A percentile compares a stretch with the other conserved stretches of the same genome.
Conservation (phyloP, 2,113 vertebrate genomes). For the Oncorhynchus gorbuscha region DNA sequence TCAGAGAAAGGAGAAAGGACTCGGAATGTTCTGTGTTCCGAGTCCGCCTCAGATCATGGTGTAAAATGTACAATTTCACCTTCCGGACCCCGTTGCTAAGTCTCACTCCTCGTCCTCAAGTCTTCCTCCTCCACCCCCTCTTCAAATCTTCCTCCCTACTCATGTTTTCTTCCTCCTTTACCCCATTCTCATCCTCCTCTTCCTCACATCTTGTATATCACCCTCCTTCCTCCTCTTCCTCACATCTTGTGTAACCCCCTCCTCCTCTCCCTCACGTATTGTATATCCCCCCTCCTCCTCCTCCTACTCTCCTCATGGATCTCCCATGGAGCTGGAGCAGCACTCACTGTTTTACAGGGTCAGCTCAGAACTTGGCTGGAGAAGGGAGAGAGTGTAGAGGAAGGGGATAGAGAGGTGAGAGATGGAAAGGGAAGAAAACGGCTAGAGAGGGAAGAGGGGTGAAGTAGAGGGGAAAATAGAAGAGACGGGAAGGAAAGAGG, state of each 20-base stretch:
- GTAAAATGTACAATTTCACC: background rate
- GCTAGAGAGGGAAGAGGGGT: background rate
- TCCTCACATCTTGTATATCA: too few relatives aligned
- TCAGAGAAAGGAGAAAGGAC: background rate
- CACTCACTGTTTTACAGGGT: background rate
- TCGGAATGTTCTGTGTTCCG: background rate
- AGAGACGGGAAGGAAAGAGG: too few relatives aligned
- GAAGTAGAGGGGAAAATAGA: too few relatives aligned
- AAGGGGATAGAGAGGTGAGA: background rate
- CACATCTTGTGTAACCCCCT: too few relatives aligned
- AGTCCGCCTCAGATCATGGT: background rate
- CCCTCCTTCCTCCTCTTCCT: too few relatives aligned
- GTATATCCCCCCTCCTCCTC: too few relatives aligned
- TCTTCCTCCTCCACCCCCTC: background rate
- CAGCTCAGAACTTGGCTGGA: background rate
- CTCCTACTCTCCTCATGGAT: too few relatives aligned
- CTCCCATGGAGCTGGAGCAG: too few relatives aligned
- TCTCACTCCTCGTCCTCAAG: background rate
- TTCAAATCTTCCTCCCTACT: background rate
- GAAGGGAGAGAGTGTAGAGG: background rate
- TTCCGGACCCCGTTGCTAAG: background rate
- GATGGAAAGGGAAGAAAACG: background rate
- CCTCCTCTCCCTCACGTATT: background rate
- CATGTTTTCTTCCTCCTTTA: background rate
- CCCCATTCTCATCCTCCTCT: background rate